Evolutionary conservation across 2,113 vertebrate genomes (phyloP), one percentile per base, ranked within the genome.

Genomic region (Triplophysa siluroides): DNA sequence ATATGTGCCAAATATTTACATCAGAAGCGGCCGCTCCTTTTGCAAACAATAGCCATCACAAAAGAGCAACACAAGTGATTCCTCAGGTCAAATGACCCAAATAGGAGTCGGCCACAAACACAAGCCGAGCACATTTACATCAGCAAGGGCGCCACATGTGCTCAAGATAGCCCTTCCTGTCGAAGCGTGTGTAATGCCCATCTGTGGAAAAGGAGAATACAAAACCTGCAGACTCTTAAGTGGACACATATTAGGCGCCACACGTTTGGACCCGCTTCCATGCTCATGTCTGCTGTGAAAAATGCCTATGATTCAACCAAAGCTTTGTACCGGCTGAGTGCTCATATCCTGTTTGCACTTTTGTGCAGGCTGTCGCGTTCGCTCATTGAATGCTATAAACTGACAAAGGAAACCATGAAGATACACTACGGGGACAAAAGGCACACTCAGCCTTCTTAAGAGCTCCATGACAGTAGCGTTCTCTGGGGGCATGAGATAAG

Each of bases 1-100:
- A 8, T 52, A 64, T 80, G 70, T 75, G 69, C 76, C 58, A 86
- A 82, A 79, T 84, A 76, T 86, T 84, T 83, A 86, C 82, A 76
- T 77, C 72, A 78, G 23, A n/a, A 50, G 54, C 26, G 41, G 23
- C 63, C 23, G 50, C 58, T 47, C 69, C 83, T 56, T 60, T 78
- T 12, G 62, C 63, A 66, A 81, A 68, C 38, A 81, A 75, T 78
- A 13, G 52, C 41, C 26, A 38, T 62, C 19, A 41, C 18, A 73
- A 23, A 23, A 33, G 72, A 45, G 18, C n/a, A 75, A 78, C 68
- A 69, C 75, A 68, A 69, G 75, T 26, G 68, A 69, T 67, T 75
- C 56, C 18, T 54, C 70, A 50, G 70, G 69, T 79, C 81, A 83
- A 85, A 82, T 56, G 58, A 54, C 85, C 82, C 64, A 83, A 76